Evolutionary conservation across 2,797 vertebrate species (phyloP).

Genomic region (Serranus cabrilla): DNA sequence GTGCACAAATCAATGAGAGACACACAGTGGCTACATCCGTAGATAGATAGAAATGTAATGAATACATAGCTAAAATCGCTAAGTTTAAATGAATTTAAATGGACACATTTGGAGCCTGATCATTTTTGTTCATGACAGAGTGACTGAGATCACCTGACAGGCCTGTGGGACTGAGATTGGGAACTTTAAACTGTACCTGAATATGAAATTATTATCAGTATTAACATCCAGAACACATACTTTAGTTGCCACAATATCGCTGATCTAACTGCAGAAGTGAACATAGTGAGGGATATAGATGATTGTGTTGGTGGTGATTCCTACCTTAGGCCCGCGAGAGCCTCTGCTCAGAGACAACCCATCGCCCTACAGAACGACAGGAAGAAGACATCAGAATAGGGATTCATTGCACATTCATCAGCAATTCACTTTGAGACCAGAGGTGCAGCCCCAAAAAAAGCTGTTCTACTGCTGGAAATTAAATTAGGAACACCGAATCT

Average conservation of each 20-base stretch:
- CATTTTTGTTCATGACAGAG: too few species aligned
- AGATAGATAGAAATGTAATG: too few species aligned
- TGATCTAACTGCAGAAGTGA: background rate
- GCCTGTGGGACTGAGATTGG: too few species aligned
- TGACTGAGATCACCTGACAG: too few species aligned
- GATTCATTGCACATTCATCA: constrained; percentile 40
- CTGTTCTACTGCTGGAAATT: constrained; percentile 34
- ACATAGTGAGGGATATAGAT: background rate
- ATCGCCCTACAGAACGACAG: constrained; percentile 85
- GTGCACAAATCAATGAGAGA: too few species aligned
- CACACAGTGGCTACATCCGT: too few species aligned
- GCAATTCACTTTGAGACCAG: constrained; percentile 50
- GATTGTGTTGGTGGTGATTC: constrained; percentile 18
- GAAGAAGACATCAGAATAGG: constrained; percentile 32
- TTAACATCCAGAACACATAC: background rate
- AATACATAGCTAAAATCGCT: too few species aligned
- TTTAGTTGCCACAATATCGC: too few species aligned
- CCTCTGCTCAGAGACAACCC: constrained; percentile 86
- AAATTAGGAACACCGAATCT: constrained; percentile 50
- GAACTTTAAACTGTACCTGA: background rate
- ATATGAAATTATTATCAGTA: background rate
- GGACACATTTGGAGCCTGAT: background rate
- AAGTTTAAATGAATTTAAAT: background rate
- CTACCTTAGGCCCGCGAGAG: constrained; percentile 96
- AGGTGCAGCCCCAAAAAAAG: constrained; percentile 32